Evolutionary conservation across 2,888 invertebrate genomes (phyloP).

Genomic region (Dryococelus australis): DNA sequence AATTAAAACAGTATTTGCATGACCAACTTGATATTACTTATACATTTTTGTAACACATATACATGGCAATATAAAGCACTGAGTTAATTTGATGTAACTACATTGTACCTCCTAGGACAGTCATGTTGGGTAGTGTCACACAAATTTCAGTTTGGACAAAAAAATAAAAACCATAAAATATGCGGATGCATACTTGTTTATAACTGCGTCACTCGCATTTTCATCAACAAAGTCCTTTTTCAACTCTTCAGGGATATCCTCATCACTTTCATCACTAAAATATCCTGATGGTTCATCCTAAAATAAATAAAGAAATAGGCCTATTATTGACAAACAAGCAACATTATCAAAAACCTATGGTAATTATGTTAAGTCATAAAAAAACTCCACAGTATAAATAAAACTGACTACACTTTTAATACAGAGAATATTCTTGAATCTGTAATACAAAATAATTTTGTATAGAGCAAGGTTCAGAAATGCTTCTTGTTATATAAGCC

Average conservation of each 20-base stretch:
- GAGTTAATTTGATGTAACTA: background rate
- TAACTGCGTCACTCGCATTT: conserved; percentile 46
- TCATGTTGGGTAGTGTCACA: background rate
- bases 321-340: conserved; percentile 9
- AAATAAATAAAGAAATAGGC: conserved; percentile 29
- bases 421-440: conserved; percentile 37
- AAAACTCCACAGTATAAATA: background rate
- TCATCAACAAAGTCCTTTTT: conserved; percentile 78
- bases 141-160: background rate
- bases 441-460: too few species aligned
- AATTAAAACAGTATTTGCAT: background rate
- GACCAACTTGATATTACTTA: too few species aligned
- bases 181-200: conserved; percentile 28
- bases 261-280: conserved; percentile 54
- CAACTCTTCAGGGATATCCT: conserved; percentile 68
- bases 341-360: background rate
- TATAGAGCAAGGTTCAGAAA: too few species aligned
- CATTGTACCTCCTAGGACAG: background rate
- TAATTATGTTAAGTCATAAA: background rate
- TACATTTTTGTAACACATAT: background rate
- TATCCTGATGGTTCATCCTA: conserved; percentile 57
- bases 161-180: background rate
- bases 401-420: conserved; percentile 36
- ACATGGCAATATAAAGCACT: background rate
- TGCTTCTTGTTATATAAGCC: too few species aligned